A percentile compares a stretch with the other conserved stretches of the same genome.
phyloP scores from a whole-genome alignment of 2,797 vertebrate genomes.

The Chiroxiphia lanceolata region DNA sequence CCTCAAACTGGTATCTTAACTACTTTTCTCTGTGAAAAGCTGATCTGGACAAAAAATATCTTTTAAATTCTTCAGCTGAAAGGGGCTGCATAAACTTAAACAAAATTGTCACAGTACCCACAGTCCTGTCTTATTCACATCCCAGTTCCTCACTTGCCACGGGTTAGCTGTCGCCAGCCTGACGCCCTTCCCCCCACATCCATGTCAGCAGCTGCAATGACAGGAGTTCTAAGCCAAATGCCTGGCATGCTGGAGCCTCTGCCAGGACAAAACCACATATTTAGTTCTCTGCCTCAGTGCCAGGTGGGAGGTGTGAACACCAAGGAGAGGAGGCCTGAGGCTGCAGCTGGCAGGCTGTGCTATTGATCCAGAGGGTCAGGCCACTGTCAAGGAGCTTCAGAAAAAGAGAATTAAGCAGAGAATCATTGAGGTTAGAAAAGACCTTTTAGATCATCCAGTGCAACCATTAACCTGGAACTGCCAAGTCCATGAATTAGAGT shows the following conservation, averaged over 20 bases:
- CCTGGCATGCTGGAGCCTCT: neutral
- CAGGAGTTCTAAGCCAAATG: constrained; percentile 8
- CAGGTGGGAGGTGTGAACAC: neutral
- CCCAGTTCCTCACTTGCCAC: neutral
- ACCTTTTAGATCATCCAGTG: neutral
- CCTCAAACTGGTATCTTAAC: neutral
- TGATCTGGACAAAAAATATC: neutral
- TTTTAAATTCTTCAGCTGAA: neutral
- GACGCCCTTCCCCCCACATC: neutral
- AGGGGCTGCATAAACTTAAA: neutral
- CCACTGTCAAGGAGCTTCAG: neutral
- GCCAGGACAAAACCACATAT: neutral
- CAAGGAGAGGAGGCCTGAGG: neutral
- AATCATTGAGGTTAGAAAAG: neutral
- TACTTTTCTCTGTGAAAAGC: neutral
- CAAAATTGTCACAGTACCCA: neutral
- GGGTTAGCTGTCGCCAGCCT: neutral
- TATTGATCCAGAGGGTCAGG: neutral
- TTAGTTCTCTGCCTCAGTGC: constrained; percentile 5
- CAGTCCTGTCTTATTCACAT: neutral
- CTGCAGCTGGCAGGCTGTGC: neutral
- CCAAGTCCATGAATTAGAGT: neutral
- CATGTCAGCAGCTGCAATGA: neutral
- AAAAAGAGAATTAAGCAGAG: neutral
- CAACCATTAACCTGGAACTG: neutral